Conservation (phyloP, 1,140 invertebrate genomes). For the Planococcus citri region DNA sequence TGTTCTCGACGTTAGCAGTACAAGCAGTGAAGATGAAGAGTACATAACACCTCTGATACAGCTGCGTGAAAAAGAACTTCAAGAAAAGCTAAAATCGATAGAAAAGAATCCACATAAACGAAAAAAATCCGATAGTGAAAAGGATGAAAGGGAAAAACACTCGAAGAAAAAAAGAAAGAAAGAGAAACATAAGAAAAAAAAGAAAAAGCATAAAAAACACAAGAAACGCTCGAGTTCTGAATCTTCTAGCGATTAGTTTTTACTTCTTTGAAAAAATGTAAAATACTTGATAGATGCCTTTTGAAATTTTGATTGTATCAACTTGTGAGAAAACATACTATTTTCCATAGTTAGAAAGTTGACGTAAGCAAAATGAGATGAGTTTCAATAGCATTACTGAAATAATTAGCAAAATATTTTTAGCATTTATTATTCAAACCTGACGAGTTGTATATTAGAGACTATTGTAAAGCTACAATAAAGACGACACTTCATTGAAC, state of each 20-base stretch:
- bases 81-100: constrained; percentile 40
- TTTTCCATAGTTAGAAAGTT: no score
- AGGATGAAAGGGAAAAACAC: constrained; percentile 27
- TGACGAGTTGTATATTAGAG: no score
- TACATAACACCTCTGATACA: constrained; percentile 69
- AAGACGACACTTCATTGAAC: no score
- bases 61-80: constrained; percentile 59
- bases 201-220: constrained; percentile 25
- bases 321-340: no score
- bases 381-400: no score
- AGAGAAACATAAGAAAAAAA: constrained; percentile 34
- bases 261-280: no score
- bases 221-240: not conserved
- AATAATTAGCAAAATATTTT: no score
- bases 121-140: constrained; percentile 33
- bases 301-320: no score
- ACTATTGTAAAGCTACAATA: no score
- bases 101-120: constrained; percentile 39
- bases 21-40: constrained; percentile 66
- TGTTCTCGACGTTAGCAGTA: constrained; percentile 87
- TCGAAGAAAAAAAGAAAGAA: constrained; percentile 33
- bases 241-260: not conserved
- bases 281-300: no score
- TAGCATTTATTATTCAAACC: no score
- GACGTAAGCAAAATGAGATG: no score